Evolutionary conservation across 92 coral and sea anemone species (phyloP).

Genomic region (Porites cylindrica): DNA sequence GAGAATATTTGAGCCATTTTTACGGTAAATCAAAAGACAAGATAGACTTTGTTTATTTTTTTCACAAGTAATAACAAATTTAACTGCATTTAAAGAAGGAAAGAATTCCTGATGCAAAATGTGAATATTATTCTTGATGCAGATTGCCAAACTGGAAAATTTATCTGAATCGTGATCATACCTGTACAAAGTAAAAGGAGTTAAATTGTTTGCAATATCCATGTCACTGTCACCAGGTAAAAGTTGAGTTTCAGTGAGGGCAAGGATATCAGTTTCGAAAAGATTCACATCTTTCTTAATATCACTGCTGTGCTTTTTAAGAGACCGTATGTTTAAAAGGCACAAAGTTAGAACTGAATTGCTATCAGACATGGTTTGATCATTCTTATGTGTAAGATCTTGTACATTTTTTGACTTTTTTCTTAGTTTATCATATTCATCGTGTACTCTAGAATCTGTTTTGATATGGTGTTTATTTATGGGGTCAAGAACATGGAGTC

Average conservation of each 20-base stretch:
- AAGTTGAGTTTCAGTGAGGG: conserved; percentile 78
- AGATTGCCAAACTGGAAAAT: conserved; percentile 31
- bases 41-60: neutral
- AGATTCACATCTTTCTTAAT: conserved; percentile 58
- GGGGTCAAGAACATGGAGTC: too few species aligned
- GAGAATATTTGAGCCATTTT: too few species aligned
- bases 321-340: too few species aligned
- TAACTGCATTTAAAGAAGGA: conserved; percentile 16
- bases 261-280: conserved; percentile 53
- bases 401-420: conserved; percentile 59
- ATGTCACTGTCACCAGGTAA: conserved; percentile 41
- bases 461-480: conserved; percentile 37
- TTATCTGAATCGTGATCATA: conserved; percentile 28
- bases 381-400: too few species aligned
- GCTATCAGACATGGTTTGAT: too few species aligned
- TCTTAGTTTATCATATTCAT: too few species aligned
- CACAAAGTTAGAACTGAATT: too few species aligned
- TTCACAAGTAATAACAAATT: neutral
- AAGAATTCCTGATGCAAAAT: conserved; percentile 8
- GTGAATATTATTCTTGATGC: neutral
- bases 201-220: conserved; percentile 30
- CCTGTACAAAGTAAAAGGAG: conserved; percentile 55
- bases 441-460: conserved; percentile 51
- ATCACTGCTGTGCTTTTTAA: conserved; percentile 73
- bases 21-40: conserved; percentile 45